phyloP scores from a whole-genome alignment of 1,140 invertebrate species.

The Ooceraea biroi region DNA sequence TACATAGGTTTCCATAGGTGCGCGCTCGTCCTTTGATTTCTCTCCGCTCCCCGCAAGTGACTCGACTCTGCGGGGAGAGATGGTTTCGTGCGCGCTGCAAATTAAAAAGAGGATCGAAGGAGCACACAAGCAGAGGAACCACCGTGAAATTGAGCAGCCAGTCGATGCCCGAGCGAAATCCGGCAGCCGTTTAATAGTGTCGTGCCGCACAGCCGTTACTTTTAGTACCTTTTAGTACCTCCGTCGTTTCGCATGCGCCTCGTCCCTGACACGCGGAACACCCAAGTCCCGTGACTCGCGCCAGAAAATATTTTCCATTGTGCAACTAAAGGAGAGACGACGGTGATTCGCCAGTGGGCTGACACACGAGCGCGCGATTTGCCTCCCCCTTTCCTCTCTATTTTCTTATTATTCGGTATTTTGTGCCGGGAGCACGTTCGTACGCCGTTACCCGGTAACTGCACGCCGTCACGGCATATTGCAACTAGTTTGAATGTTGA shows the following conservation, averaged over 20 bases:
- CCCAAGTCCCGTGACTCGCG: slow-evolving; percentile 14
- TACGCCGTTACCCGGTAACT: slow-evolving; percentile 71
- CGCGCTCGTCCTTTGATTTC: slow-evolving; percentile 59
- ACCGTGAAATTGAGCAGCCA: slow-evolving; percentile 44
- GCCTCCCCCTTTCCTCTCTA: slow-evolving; percentile 1
- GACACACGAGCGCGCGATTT: slow-evolving; percentile 53
- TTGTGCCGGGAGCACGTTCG: slow-evolving; percentile 82
- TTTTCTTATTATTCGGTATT: slow-evolving; percentile 81
- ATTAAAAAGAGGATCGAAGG: slow-evolving; percentile 11
- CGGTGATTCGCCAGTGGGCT: slow-evolving; percentile 67
- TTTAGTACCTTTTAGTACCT: slow-evolving; percentile 38
- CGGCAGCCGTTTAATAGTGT: slow-evolving; percentile 19
- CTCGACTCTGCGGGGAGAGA: no score
- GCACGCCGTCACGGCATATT: slow-evolving; percentile 74
- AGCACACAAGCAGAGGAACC: neutral
- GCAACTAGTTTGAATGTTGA: slow-evolving; percentile 70
- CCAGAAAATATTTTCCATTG: slow-evolving; percentile 72
- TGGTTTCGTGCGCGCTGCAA: slow-evolving; percentile 23
- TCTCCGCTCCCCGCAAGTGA: no score
- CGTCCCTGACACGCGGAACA: slow-evolving; percentile 22
- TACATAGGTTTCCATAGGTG: slow-evolving; percentile 41
- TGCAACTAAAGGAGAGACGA: slow-evolving; percentile 70
- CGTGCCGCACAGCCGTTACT: slow-evolving; percentile 55
- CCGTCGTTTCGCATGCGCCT: slow-evolving; percentile 24
- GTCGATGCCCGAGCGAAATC: slow-evolving; percentile 1